Base-by-base conservation (phyloP, 2,797 vertebrate species). In the Pangasius mekongensis region DNA sequence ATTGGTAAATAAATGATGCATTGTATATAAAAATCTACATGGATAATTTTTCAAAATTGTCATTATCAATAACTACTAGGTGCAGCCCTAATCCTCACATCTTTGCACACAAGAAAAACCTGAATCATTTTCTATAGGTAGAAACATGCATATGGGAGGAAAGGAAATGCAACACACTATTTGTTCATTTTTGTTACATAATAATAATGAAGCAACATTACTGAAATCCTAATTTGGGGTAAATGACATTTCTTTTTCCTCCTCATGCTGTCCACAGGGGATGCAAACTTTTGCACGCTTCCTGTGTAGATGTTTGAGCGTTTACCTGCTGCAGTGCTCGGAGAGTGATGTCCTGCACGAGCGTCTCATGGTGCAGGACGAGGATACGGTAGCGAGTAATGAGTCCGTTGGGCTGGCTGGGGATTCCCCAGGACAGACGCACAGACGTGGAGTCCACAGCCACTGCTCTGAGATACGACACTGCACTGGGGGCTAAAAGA, bases 301-400 rank as follows among this genome's bases (percentile, higher is more conserved):
- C 13, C 39, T 54, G 52, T 74, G 14, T 58, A 24, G 52, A 47
- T 20, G 10, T 36, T 77, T 56, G n/a, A 56, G 66, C 66, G 60
- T n/a, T 78, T 91, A 96, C 95, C 96, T 96, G 96, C 88, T 91
- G 91, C 91, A 96, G 94, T 92, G 94, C 95, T 78, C 86, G 91
- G 83, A 99, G 96, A 88, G 97, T 95, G 91, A 97, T 97, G 91
- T 99, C 96, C 95, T 98, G 98, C 88, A 98, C 94, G 87, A 95
- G 92, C 1, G 85, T 18, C 0, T 94, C 92, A 1, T 92, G 93
- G 69, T 90, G 77, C 20, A 95, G 89, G 66, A 98, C 97, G 92
- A 95, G 96, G 73, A 99, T 94, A 91, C 96, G 96, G 90, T 99
- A 99, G 62, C 96, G 97, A 83, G 92, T 98, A 93, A 99, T 98